Percentiles rank a stretch among this genome's conserved stretches.
phyloP scores from a whole-genome alignment of 2,888 invertebrate species.

The Drosophila demipolita region DNA sequence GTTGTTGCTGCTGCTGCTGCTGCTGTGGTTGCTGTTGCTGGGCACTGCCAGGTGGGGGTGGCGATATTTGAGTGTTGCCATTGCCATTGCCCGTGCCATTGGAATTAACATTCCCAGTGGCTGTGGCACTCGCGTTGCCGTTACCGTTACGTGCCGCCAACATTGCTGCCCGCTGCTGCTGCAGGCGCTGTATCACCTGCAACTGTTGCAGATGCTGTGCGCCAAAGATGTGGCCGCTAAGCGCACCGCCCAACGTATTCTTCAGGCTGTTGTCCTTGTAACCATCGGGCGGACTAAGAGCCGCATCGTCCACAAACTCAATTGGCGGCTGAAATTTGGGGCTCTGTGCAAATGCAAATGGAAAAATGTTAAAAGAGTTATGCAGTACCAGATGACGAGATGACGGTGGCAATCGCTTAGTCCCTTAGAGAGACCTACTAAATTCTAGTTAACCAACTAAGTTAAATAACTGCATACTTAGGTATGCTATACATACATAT shows the following conservation, averaged over 20 bases:
- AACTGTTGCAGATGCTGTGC: slow-evolving; percentile 88
- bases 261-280: slow-evolving; percentile 94
- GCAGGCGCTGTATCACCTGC: slow-evolving; percentile 88
- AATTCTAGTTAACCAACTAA: slow-evolving; percentile 28
- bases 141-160: slow-evolving; percentile 85
- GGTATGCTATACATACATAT: too few relatives aligned
- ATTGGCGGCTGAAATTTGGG: slow-evolving; percentile 89
- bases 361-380: background rate
- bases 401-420: background rate
- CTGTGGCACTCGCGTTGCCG: background rate
- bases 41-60: slow-evolving; percentile 60
- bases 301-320: slow-evolving; percentile 92
- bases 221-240: slow-evolving; percentile 88
- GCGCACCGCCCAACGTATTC: slow-evolving; percentile 87
- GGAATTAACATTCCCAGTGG: background rate
- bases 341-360: slow-evolving; percentile 81
- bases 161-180: slow-evolving; percentile 87
- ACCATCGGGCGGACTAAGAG: slow-evolving; percentile 95
- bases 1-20: slow-evolving; percentile 52
- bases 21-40: slow-evolving; percentile 58
- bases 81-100: slow-evolving; percentile 48
- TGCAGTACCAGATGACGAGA: background rate
- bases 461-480: slow-evolving; percentile 6
- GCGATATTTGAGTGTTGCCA: slow-evolving; percentile 59
- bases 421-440: slow-evolving; percentile 8